Conservation (phyloP, 1,140 invertebrate species). For the Zaprionus nigranus region DNA sequence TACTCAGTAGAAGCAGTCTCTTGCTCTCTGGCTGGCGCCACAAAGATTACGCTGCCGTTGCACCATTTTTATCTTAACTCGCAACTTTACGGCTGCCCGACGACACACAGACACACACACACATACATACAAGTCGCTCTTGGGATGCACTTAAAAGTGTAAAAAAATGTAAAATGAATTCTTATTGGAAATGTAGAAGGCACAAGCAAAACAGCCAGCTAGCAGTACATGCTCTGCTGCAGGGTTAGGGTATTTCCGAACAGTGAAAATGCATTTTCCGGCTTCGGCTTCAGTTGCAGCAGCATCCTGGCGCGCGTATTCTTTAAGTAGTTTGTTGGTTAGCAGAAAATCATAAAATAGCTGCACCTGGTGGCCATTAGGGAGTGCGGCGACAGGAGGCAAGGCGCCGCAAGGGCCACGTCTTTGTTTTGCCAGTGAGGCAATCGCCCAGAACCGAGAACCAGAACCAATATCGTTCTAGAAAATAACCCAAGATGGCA, state of each 20-base stretch:
- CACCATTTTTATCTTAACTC: conserved; percentile 74
- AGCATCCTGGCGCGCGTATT: conserved; percentile 48
- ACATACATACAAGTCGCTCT: background rate
- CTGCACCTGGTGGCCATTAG: conserved; percentile 80
- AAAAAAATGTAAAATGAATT: background rate
- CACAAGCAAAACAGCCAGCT: background rate
- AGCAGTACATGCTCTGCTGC: background rate
- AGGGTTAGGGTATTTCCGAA: conserved; percentile 13
- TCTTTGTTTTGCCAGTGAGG: conserved; percentile 63
- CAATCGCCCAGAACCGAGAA: conserved; percentile 31
- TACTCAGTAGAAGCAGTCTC: background rate
- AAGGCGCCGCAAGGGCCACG: conserved; percentile 42
- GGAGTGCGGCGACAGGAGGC: conserved; percentile 50
- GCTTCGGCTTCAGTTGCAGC: conserved; percentile 1
- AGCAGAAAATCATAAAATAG: conserved; percentile 75
- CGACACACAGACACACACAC: conserved; percentile 28
- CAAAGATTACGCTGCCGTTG: conserved; percentile 63
- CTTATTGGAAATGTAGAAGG: background rate
- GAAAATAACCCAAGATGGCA: conserved; percentile 4
- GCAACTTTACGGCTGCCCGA: conserved; percentile 62
- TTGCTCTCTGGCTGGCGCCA: conserved; percentile 53
- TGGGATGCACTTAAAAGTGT: conserved; percentile 8
- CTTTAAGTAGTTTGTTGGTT: conserved; percentile 81
- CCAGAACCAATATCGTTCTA: conserved; percentile 3
- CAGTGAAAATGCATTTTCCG: conserved; percentile 36